These are phyloP conservation scores for Drosophila equinoxialis DNA, from an alignment of 1,140 invertebrate species.

Conservation along the genomic window DNA sequence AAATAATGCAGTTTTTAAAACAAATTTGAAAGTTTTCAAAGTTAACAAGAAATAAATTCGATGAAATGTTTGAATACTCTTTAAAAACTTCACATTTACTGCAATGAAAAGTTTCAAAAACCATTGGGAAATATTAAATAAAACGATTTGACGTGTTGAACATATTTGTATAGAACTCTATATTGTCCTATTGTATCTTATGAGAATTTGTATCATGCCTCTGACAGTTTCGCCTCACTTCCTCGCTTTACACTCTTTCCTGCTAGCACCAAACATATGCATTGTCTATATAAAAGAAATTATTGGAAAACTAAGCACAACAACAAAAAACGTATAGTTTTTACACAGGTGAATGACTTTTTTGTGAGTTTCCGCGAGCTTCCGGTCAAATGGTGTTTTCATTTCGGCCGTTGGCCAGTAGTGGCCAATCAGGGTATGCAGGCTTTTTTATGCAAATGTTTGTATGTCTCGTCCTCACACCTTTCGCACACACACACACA, in stretches of 20 bases:
- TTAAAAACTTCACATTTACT: no score
- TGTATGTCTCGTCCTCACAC: slow-evolving; percentile 41
- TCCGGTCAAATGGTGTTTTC: slow-evolving; percentile 81
- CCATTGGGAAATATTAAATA: no score
- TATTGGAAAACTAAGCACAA: slow-evolving; percentile 58
- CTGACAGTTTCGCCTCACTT: slow-evolving; percentile 1
- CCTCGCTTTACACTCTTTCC: slow-evolving; percentile 27
- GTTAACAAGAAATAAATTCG: no score
- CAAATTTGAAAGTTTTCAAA: no score
- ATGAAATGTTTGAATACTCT: no score
- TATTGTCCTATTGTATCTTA: not conserved
- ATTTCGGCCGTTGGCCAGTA: slow-evolving; percentile 59
- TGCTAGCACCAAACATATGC: slow-evolving; percentile 37
- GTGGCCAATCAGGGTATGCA: slow-evolving; percentile 20
- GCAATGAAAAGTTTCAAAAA: no score
- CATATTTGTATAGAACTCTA: no score
- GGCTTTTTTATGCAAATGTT: slow-evolving; percentile 51
- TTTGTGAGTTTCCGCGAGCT: slow-evolving; percentile 74
- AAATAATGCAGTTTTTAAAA: no score
- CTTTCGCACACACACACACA: not conserved
- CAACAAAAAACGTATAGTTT: slow-evolving; percentile 39
- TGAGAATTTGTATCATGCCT: not conserved
- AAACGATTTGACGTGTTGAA: no score
- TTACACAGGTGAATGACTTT: slow-evolving; percentile 82
- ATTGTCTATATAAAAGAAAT: slow-evolving; percentile 28